Base-by-base conservation (phyloP, 2,888 invertebrate species). In the Epirrhoe alternata region DNA sequence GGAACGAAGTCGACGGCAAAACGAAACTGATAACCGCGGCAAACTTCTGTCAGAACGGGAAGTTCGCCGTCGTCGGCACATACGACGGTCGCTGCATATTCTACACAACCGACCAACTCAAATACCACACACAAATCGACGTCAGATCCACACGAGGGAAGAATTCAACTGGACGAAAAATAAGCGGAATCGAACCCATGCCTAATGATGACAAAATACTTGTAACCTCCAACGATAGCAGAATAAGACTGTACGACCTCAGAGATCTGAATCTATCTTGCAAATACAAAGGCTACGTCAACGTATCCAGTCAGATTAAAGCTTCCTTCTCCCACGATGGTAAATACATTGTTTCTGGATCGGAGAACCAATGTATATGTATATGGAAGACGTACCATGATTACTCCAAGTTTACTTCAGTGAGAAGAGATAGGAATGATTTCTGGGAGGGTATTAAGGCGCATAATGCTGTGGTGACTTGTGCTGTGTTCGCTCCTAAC, bases 1-100 rank as follows among this genome's bases (percentile, higher is more conserved):
- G 99, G 99, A 99, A 98, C 87, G 99, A 99, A 91, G 96, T 98
- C 0, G 97, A 97, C 86, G 98, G 98, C n/a, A 97, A 97, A 80
- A 97, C 97, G 0, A 98, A 98, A 82, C 94, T 99, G 10, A 99
- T 99, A 83, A 99, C 99, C 0, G 98, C 99, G 0, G 99, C 99
- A 0, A 99, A 98, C 89, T 99, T 99, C 91, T 99, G 98, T 81
- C 97, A 98, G 85, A 98, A 99, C 92, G 99, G 99, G 7, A 98
- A 99, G 86, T 99, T 99, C 91, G 99, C 99, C 0, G 99, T 99
- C 0, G 98, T 99, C 0, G 99, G 99, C 47, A 98, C 99, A 0
- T 99, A 99, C 91, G 99, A 99, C 90, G 99, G 99, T 0, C 96
- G 99, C 51, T 99, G 99, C 88, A 98, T 99, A 79, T 99, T 99